These are phyloP conservation scores for Nerophis ophidion DNA, from an alignment of 2,113 vertebrate genomes.

Conservation along the genomic window DNA sequence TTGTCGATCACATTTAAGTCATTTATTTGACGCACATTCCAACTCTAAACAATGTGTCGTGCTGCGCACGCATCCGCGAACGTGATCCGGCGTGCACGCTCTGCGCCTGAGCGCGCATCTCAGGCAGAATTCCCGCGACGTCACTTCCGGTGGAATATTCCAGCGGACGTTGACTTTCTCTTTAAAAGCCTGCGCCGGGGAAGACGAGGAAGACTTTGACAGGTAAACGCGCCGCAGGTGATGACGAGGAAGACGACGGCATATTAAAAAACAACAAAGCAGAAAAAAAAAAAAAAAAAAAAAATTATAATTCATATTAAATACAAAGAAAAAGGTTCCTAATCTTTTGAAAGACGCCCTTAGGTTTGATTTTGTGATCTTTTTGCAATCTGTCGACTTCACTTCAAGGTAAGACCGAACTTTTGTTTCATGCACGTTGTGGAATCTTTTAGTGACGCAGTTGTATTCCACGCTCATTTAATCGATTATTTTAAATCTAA, in stretches of 20 bases:
- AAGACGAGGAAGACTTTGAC: conserved; percentile 4
- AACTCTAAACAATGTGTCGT: background rate
- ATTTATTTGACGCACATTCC: no score
- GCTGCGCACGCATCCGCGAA: background rate
- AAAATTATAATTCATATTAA: background rate
- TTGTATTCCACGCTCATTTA: background rate
- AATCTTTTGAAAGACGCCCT: background rate
- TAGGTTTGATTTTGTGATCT: conserved; percentile 6
- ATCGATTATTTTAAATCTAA: no score
- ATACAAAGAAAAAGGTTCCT: background rate
- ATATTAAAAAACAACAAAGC: background rate
- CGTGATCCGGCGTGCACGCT: background rate
- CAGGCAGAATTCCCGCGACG: conserved; percentile 22
- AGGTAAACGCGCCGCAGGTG: conserved; percentile 27
- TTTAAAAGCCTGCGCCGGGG: conserved; percentile 58
- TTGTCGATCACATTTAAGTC: no score
- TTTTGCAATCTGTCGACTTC: conserved; percentile 16
- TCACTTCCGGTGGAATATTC: conserved; percentile 76
- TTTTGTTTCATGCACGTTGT: background rate
- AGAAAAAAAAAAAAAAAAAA: background rate
- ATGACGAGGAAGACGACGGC: background rate
- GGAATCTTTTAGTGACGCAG: conserved; percentile 35
- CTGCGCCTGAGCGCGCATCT: background rate
- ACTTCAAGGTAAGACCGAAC: conserved; percentile 47
- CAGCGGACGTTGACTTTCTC: conserved; percentile 30